Evolutionary conservation across 2,797 vertebrate genomes (phyloP), one percentile per base, ranked within the genome.

Genomic region (Natrix natrix): DNA sequence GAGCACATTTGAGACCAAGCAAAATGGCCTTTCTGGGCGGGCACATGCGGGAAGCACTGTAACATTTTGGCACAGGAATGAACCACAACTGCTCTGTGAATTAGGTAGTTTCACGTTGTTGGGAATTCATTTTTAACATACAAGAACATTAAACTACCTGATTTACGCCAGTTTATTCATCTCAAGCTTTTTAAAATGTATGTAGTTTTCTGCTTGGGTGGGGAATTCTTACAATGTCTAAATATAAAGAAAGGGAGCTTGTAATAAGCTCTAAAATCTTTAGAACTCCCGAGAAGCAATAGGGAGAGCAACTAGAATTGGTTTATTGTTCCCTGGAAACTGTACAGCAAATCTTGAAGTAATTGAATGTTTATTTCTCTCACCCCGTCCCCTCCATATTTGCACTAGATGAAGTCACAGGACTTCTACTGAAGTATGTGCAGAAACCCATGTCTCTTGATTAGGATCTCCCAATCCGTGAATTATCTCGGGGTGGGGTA

Each of bases 31-130:
- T 95, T 69, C 94, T 57, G 94, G 94, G 92, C 92, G 92, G 37
- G 16, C 16, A 17, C 7, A 10, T 37, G 32, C 3, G 3, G 69
- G 20, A 83, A 83, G 74, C 61, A 94, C 93, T 93, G 26, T 94
- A 96, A 94, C 92, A 95, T 96, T 92, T 97, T 97, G 97, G 95
- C 97, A 95, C 92, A 92, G 93, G 96, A 96, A 92, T 88, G 96
- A 95, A 95, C 94, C 93, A 95, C 97, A 97, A 97, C 98, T 98
- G 98, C 96, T 97, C 96, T 97, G 98, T 98, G 98, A 98, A 98
- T 98, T 98, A 98, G 98, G 98, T 98, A 98, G 98, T 99, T 98
- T 98, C 98, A 98, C 98, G 98, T 99, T 98, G 98, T 98, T 99
- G 98, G 98, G 98, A 98, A 97, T 98, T 97, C 94, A 97, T 95